Base-by-base conservation (phyloP, 2,797 vertebrate species). In the Acanthurus lineatus region DNA sequence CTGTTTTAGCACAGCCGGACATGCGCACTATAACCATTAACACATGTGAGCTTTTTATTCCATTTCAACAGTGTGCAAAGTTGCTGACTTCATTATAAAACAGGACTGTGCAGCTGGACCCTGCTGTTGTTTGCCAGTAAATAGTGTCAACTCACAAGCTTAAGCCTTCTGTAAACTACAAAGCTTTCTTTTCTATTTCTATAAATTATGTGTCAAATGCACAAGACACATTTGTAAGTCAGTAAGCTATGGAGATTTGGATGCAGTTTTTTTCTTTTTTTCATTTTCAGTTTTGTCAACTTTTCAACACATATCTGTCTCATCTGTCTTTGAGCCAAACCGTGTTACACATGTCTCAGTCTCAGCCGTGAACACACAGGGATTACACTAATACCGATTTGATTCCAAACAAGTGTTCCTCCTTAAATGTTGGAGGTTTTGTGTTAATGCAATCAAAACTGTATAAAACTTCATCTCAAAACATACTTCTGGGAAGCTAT, bases 51-150 rank as follows among this genome's bases (percentile, higher is more conserved):
- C 40, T 17, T 54, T 57, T 79, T 58, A 14, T 73, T 76, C 58
- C 17, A 11, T 77, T 69, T 58, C 32, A 44, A 38, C 32, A 64
- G 19, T 54, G 42, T 54, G 38, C 3, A 15, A 40, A 60, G 22
- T 49, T 15, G 8, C 15, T 32, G 51, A 58, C 49, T 63, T 82
- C 20, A 25, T 19, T 45, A 1, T 49, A 5, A 64, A 45, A 59
- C 40, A 45, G 17, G 66, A 15, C 45, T 17, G 48, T 48, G 66
- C 82, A 79, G 79, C 76, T 75, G 82, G n/a, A 22, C 19, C 9
- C 79, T 83, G 75, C 65, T 35, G 32, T 35, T 85, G 77, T 64
- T 71, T 48, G 20, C 2, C n/a, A 38, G 53, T 17, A 73, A 45
- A 62, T 47, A 40, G 56, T 6, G 2, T 45, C 25, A 58, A 47